These are phyloP conservation scores for Tridacna crocea DNA, from an alignment of 2,888 invertebrate species.

Conservation along the genomic window DNA sequence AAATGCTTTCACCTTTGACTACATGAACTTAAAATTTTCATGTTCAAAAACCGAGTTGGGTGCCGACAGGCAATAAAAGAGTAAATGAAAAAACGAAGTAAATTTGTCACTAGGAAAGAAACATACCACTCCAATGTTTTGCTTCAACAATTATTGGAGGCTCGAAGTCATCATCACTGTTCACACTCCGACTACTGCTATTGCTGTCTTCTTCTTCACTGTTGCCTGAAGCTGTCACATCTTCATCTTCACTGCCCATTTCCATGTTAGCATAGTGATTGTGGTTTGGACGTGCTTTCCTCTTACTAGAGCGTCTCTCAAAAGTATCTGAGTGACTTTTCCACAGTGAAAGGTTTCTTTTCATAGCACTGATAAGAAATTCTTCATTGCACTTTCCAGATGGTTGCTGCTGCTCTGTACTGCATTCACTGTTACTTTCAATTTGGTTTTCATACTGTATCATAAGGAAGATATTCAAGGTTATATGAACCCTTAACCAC, in stretches of 20 bases:
- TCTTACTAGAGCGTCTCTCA: conserved; percentile 6
- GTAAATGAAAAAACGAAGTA: too few relatives aligned
- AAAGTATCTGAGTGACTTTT: conserved; percentile 58
- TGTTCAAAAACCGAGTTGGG: too few relatives aligned
- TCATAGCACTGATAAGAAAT: conserved; percentile 61
- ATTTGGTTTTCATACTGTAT: too few relatives aligned
- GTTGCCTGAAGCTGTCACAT: conserved; percentile 39
- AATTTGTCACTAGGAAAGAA: too few relatives aligned
- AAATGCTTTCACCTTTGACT: too few relatives aligned
- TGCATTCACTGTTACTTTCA: conserved; percentile 7
- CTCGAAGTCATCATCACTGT: conserved; percentile 62
- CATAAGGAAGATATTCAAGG: too few relatives aligned
- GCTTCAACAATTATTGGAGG: conserved; percentile 61
- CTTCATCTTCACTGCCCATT: conserved; percentile 27
- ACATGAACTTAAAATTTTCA: too few relatives aligned
- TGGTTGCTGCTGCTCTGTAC: conserved; percentile 60
- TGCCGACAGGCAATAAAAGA: too few relatives aligned
- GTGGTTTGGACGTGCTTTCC: conserved; percentile 2
- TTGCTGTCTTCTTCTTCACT: conserved; percentile 35
- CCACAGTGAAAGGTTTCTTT: conserved; percentile 68
- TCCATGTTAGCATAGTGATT: conserved; percentile 16
- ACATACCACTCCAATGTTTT: conserved; percentile 55
- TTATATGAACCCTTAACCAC: too few relatives aligned
- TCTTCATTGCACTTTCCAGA: conserved; percentile 61
- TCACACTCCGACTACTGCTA: conserved; percentile 31